Base-by-base conservation (phyloP, 2,888 invertebrate genomes). In the Glomeris marginata region DNA sequence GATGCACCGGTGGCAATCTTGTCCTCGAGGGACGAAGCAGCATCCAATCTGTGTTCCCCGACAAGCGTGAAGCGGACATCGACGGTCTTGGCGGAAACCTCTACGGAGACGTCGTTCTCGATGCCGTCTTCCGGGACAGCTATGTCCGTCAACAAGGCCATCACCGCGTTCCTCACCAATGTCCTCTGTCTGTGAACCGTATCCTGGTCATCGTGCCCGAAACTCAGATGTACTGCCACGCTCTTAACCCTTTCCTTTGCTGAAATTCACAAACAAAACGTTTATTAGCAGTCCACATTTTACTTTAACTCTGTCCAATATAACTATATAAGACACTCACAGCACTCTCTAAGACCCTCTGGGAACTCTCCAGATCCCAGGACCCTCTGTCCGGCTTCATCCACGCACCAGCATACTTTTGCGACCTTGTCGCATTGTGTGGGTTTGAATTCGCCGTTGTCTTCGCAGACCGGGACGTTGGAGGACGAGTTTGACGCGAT, bases 351-450 rank as follows among this genome's bases (percentile, higher is more conserved):
- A 10, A 33, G 33, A 16, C 50, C 50, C n/a, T 34, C 38, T 10
- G 34, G n/a, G 33, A 53, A 53, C 21, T 15, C 48, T 13, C n/a
- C 11, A 15, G 43, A 20, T 33, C 28, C 41, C 2, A 47, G 47
- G 36, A 53, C 22, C 15, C 41, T 35, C 62, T 80, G 80, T 28
- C 81, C 81, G 1, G 84, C 84, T 52, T 84, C 84, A 64, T 87
- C 85, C 2, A 86, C 85, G 64, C 87, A 87, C 85, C 86, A 86
- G 64, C 86, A 86, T n/a, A 69, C 66, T 0, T 52, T 11, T 47
- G 51, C 10, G 72, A 74, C 20, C 77, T 76, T 15, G 13, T 53
- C 47, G 61, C 86, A 86, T 61, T 86, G 86, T 0, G 77, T 78
- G 1, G 86, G 78, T 1, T 77, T 68, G 65, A 85, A 86, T 56